phyloP scores from a whole-genome alignment of 2,888 invertebrate species.

The Cordilura impudica region DNA sequence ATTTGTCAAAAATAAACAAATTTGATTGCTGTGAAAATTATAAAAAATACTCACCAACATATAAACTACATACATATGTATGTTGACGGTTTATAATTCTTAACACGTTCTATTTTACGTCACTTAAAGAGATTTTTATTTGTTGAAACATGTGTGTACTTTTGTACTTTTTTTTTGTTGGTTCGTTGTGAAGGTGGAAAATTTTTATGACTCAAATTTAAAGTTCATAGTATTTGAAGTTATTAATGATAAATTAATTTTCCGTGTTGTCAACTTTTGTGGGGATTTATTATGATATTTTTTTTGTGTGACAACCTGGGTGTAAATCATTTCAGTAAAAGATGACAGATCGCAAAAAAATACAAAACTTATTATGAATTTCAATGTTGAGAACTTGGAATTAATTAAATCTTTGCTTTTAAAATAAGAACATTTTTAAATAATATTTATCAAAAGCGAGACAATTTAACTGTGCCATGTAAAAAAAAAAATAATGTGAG shows the following conservation, averaged over 20 bases:
- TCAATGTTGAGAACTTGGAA: too few relatives aligned
- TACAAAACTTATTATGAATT: too few relatives aligned
- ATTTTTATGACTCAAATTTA: background rate
- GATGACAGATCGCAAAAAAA: too few relatives aligned
- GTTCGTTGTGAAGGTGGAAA: background rate
- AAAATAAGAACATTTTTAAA: too few relatives aligned
- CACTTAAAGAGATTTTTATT: conserved; percentile 10
- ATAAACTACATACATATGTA: background rate
- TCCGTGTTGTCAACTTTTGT: background rate
- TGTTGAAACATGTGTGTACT: too few relatives aligned
- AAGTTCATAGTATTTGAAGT: background rate
- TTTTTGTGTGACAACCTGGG: too few relatives aligned
- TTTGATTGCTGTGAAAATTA: conserved; percentile 50
- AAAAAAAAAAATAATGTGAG: too few relatives aligned
- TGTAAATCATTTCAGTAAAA: too few relatives aligned
- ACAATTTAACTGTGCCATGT: too few relatives aligned
- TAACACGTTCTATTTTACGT: conserved; percentile 30
- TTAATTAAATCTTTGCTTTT: too few relatives aligned
- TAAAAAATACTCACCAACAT: conserved; percentile 16
- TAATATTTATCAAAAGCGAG: too few relatives aligned
- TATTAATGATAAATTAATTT: background rate
- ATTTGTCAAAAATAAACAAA: conserved; percentile 59
- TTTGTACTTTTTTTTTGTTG: background rate
- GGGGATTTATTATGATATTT: background rate
- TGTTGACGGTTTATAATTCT: conserved; percentile 22